Conservation (phyloP, 2,113 vertebrate species). For the Pelusios castaneus region DNA sequence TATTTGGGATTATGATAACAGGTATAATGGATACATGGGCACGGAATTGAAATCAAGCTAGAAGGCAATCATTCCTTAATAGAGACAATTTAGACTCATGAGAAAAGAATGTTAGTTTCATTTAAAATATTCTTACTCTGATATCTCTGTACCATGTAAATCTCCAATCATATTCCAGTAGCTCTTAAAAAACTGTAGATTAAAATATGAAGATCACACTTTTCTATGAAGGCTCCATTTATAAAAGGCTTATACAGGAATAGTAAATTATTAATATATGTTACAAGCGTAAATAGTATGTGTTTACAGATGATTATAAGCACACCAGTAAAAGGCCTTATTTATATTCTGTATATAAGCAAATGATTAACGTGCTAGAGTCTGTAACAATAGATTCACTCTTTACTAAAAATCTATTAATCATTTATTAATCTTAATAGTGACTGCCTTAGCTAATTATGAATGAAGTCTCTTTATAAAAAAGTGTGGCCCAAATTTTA, state of each 20-base stretch:
- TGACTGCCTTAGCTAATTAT: neutral
- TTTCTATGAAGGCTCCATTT: slow-evolving; percentile 2
- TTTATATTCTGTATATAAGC: neutral
- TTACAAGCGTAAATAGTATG: neutral
- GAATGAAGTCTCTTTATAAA: neutral
- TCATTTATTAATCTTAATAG: slow-evolving; percentile 6
- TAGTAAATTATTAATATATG: neutral
- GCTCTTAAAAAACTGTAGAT: no score
- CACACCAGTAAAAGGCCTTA: neutral
- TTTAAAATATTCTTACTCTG: slow-evolving; percentile 29
- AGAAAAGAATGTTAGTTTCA: slow-evolving; percentile 10
- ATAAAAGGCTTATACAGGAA: neutral
- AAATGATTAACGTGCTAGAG: neutral
- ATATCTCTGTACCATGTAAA: neutral
- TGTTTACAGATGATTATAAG: neutral
- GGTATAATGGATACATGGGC: neutral
- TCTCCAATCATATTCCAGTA: slow-evolving; percentile 14
- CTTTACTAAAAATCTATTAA: neutral
- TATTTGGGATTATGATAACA: slow-evolving; percentile 30
- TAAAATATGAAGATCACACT: no score
- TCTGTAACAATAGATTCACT: neutral
- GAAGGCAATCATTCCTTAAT: slow-evolving; percentile 30
- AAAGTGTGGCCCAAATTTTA: neutral
- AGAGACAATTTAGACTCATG: slow-evolving; percentile 22
- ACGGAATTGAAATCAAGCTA: slow-evolving; percentile 16